Percentiles rank a stretch among this genome's conserved stretches.
These are phyloP conservation scores for Lasioglossum morio DNA, from an alignment of 2,888 invertebrate genomes.

Conservation along the genomic window DNA sequence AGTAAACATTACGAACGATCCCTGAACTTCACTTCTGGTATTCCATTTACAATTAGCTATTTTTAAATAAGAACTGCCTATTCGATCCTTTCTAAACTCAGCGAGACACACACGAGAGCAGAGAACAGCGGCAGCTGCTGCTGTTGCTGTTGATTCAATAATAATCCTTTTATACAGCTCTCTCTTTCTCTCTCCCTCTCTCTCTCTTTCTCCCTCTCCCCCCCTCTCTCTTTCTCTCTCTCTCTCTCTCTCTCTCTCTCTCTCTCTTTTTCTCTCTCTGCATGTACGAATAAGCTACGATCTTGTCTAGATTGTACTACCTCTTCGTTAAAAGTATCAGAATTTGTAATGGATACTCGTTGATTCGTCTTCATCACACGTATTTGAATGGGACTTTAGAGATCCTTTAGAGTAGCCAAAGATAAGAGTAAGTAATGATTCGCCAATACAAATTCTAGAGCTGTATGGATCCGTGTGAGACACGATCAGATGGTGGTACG, in stretches of 20 bases:
- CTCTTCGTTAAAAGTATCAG: slow-evolving; percentile 51
- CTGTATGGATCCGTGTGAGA: slow-evolving; percentile 45
- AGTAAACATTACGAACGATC: slow-evolving; percentile 78
- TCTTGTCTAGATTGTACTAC: slow-evolving; percentile 38
- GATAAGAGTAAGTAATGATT: not conserved
- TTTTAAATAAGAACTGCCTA: slow-evolving; percentile 28
- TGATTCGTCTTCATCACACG: not conserved
- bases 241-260: too few species aligned
- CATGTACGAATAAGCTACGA: slow-evolving; percentile 35
- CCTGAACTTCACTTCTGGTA: slow-evolving; percentile 15
- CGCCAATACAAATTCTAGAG: slow-evolving; percentile 51
- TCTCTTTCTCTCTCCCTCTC: slow-evolving; percentile 11
- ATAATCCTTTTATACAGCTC: slow-evolving; percentile 33
- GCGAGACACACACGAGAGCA: slow-evolving; percentile 5
- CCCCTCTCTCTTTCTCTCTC: too few species aligned
- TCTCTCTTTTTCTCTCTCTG: too few species aligned
- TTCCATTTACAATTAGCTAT: slow-evolving; percentile 18
- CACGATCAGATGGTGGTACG: slow-evolving; percentile 61
- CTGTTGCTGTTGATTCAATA: slow-evolving; percentile 3
- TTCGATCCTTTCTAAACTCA: slow-evolving; percentile 36
- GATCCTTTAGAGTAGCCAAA: not conserved
- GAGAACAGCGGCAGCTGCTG: not conserved
- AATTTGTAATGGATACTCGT: slow-evolving; percentile 46
- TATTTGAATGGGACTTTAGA: not conserved
- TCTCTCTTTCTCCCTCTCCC: too few species aligned